phyloP scores from a whole-genome alignment of 2,888 invertebrate genomes.

The Rhamnusium bicolor region DNA sequence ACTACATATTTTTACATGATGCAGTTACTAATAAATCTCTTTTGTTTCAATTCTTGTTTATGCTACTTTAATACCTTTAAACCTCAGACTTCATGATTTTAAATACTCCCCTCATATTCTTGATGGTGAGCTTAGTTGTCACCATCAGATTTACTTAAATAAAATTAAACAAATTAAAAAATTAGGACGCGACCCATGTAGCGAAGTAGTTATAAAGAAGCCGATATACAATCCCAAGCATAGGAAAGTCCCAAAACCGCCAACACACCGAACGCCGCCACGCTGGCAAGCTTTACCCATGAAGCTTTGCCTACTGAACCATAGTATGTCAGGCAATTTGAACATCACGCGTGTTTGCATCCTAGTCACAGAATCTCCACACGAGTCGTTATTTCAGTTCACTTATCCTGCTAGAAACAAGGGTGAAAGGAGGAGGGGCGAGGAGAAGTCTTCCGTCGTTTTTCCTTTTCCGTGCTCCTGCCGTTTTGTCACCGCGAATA shows the following conservation, averaged over 20 bases:
- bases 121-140: too few species aligned
- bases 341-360: slow-evolving; percentile 13
- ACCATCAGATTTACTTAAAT: too few species aligned
- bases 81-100: too few species aligned
- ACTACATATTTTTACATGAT: too few species aligned
- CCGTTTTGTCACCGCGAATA: not conserved
- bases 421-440: not conserved
- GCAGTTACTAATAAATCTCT: too few species aligned
- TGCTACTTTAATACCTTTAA: too few species aligned
- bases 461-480: not conserved
- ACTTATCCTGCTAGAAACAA: slow-evolving; percentile 4
- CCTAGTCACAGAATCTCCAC: slow-evolving; percentile 13
- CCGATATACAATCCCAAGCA: not conserved
- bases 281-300: not conserved
- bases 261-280: not conserved
- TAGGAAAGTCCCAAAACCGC: not conserved
- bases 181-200: too few species aligned
- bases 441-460: not conserved
- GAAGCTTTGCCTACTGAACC: slow-evolving; percentile 9
- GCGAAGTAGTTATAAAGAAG: too few species aligned
- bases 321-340: slow-evolving; percentile 9
- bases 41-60: too few species aligned
- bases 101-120: too few species aligned
- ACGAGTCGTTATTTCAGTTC: slow-evolving; percentile 15
- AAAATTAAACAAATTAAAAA: too few species aligned